Evolutionary conservation across 2,113 vertebrate genomes (phyloP), one percentile per base, ranked within the genome.

Genomic region (Mesoclemmys tuberculata): DNA sequence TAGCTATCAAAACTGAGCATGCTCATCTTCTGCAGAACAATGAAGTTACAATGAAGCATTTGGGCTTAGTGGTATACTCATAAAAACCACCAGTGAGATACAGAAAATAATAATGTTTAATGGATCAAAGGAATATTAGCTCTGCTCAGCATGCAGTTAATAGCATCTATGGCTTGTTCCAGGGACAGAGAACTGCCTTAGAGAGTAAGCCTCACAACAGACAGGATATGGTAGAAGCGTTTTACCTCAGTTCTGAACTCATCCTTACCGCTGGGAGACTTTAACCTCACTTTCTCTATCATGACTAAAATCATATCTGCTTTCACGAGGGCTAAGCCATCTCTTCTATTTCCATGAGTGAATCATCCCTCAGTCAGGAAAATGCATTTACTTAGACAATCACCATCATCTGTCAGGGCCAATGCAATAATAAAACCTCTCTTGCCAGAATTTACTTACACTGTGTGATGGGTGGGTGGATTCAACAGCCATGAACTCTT

Each of bases 41-140:
- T 46, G 51, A 89, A 92, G 78, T 61, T 93, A 78, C 84, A 46
- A 18, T 78, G 86, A 83, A 88, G 85, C 31, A 68, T 46, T 83
- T 94, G 80, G 77, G 64, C 88, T 95, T 95, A 88, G 94, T 92
- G 49, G 82, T 96, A 96, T 86, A 89, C 79, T 95, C 95, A 85
- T 96, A 97, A 97, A 97, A 97, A 52, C 35, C 74, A 92, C 56
- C 71, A 96, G 74, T 78, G 86, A 96, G 87, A 92, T 95, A 97
- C 61, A 94, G 91, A 96, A 97, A 97, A 98, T 94, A 95, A 89
- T 90, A 95, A 52, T 95, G 87, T 93, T 97, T 96, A 97, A 97
- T 95, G 90, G 94, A 96, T 93, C 95, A 96, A 95, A 94, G 96
- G 77, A 88, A 93, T 94, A 91, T 96, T 94, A 96, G 94, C 52